phyloP scores from a whole-genome alignment of 1,140 invertebrate species.

The Nylanderia fulva region DNA sequence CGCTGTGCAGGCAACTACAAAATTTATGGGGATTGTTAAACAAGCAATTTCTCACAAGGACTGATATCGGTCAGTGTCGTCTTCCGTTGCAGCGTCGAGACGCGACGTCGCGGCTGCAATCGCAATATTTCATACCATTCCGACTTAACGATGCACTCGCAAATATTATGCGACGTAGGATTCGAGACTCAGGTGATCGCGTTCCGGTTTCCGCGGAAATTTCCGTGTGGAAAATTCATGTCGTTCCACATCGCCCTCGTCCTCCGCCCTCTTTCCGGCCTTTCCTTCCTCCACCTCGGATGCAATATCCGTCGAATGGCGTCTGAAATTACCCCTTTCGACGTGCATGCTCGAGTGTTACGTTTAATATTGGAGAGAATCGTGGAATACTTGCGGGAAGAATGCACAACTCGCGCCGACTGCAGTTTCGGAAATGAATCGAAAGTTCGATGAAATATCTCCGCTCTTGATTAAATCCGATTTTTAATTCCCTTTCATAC shows the following conservation, averaged over 20 bases:
- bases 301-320: constrained; percentile 47
- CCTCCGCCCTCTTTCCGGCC: not conserved
- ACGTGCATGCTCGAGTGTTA: constrained; percentile 23
- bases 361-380: constrained; percentile 41
- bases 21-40: constrained; percentile 9
- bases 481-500: not conserved
- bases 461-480: not conserved
- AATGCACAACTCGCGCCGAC: not conserved
- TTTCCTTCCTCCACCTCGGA: not conserved
- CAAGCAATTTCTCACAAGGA: not conserved
- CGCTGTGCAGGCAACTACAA: no score
- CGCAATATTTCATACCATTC: constrained; percentile 23
- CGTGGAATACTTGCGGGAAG: not conserved
- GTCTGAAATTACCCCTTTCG: constrained; percentile 21
- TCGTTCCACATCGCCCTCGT: constrained; percentile 1
- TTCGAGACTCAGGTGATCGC: no score
- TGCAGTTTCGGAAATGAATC: not conserved
- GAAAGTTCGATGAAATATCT: not conserved
- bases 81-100: constrained; percentile 6
- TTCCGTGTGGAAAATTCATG: constrained; percentile 47
- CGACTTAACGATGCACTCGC: constrained; percentile 8
- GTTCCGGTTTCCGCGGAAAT: constrained; percentile 26
- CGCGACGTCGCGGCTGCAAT: constrained; percentile 8
- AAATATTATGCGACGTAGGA: not conserved
- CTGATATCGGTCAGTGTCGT: constrained; percentile 16